Evolutionary conservation across 2,888 invertebrate genomes (phyloP).

Genomic region (Lydus trimaculatus): DNA sequence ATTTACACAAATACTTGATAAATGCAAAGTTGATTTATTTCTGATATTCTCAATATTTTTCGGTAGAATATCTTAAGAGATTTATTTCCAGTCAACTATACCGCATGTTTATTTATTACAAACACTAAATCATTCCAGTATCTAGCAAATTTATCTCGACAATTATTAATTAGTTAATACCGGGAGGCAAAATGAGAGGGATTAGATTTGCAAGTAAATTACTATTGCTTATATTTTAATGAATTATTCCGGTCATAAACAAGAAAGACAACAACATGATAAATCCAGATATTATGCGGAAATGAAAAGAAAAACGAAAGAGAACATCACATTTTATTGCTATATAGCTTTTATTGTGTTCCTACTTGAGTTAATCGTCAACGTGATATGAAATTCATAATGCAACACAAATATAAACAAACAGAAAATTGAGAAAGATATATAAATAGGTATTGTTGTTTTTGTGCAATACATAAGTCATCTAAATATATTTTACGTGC

Average conservation of each 20-base stretch:
- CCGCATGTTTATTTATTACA: slow-evolving; percentile 53
- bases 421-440: slow-evolving; percentile 8
- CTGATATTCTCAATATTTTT: slow-evolving; percentile 19
- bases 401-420: neutral
- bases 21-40: neutral
- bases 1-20: too few relatives aligned
- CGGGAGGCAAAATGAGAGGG: slow-evolving; percentile 36
- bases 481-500: slow-evolving; percentile 5
- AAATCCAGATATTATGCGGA: neutral
- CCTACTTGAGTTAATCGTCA: neutral
- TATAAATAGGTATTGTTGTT: neutral
- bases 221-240: slow-evolving; percentile 34
- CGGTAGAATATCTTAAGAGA: slow-evolving; percentile 34
- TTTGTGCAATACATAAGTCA: neutral
- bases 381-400: neutral
- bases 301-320: neutral
- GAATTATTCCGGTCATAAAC: slow-evolving; percentile 23
- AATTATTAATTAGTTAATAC: slow-evolving; percentile 55
- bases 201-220: slow-evolving; percentile 37
- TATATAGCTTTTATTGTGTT: neutral
- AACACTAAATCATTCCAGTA: slow-evolving; percentile 52
- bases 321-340: neutral
- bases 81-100: slow-evolving; percentile 45
- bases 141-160: slow-evolving; percentile 54
- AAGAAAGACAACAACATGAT: slow-evolving; percentile 4